Base-by-base conservation (phyloP, 2,113 vertebrate species). In the Bombycilla garrulus region DNA sequence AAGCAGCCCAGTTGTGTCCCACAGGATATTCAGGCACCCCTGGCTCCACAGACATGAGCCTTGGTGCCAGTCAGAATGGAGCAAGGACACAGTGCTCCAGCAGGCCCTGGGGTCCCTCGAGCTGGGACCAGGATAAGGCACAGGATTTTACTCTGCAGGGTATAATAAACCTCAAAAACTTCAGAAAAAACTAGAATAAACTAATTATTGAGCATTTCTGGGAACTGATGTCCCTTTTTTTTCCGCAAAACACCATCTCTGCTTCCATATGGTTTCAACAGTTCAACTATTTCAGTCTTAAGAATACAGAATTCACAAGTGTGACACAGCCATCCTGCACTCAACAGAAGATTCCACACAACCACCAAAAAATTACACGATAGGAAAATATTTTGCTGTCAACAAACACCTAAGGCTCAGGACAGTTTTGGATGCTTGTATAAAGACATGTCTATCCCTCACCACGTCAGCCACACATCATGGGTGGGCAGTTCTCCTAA, bases 1-100 rank as follows among this genome's bases (percentile, higher is more conserved):
- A 21, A 10, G 14, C 26, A 69, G 11, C 8, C 26, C 53, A 69
- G 38, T 13, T 50, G 33, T 16, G 13, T 57, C 47, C 38, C 36
- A n/a, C 4, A 38, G 53, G 18, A 80, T 15, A 40, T 44, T 44
- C 19, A 31, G 22, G 28, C 29, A 77, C 12, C 3, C 15, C 20
- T 0, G 1, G 8, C 47, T 53, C 28, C 17, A 54, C n/a, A 12
- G 28, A 53, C 0, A 2, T 1, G 22, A 88, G 29, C 24, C 12
- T 29, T 26, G 38, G 24, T 65, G 58, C 36, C 21, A 33, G 17
- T 10, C 31, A 89, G 17, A 72, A 77, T 38, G 25, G 31, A 51
- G 16, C 7, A 58, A 31, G 11, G 5, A 67, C 10, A 6, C 2
- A 1, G 56, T 71, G 48, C 35, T 92, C 24, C 61, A 79, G 44